Percentiles rank a stretch among this genome's conserved stretches.
phyloP scores from a whole-genome alignment of 53 echinoderm and acorn worm species.

The Echinarachnius parma region DNA sequence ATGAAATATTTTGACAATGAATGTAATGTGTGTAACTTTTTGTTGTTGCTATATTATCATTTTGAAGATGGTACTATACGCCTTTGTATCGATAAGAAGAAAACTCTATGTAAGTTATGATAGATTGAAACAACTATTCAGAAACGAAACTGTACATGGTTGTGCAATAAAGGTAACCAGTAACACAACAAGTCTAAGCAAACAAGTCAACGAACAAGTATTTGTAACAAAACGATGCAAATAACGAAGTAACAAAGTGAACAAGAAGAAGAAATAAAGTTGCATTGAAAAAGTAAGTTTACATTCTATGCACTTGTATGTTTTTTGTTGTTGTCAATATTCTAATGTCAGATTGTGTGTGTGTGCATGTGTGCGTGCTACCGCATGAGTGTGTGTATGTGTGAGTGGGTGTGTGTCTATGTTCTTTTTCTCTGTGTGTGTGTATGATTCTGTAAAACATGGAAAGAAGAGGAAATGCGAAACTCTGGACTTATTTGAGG shows the following conservation, averaged over 20 bases:
- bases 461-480: too few relatives aligned
- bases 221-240: conserved; percentile 49
- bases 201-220: conserved; percentile 45
- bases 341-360: too few relatives aligned
- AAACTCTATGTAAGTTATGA: conserved; percentile 43
- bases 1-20: conserved; percentile 23
- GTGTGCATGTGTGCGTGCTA: too few relatives aligned
- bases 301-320: too few relatives aligned
- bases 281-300: conserved; percentile 19
- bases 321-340: too few relatives aligned
- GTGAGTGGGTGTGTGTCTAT: too few relatives aligned
- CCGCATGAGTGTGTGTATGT: too few relatives aligned
- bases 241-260: conserved; percentile 47
- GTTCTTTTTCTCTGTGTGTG: too few relatives aligned
- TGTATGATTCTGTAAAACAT: too few relatives aligned
- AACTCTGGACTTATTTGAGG: too few relatives aligned
- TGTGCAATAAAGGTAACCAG: conserved; percentile 48
- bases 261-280: conserved; percentile 38
- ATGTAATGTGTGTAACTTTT: conserved; percentile 19
- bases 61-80: conserved; percentile 40
- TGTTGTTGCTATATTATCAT: conserved; percentile 48
- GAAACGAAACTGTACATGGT: conserved; percentile 45
- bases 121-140: conserved; percentile 50
- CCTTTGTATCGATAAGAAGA: conserved; percentile 31
- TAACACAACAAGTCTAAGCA: conserved; percentile 28